Conservation (phyloP, 2,797 vertebrate species). For the Naso thynnoides region DNA sequence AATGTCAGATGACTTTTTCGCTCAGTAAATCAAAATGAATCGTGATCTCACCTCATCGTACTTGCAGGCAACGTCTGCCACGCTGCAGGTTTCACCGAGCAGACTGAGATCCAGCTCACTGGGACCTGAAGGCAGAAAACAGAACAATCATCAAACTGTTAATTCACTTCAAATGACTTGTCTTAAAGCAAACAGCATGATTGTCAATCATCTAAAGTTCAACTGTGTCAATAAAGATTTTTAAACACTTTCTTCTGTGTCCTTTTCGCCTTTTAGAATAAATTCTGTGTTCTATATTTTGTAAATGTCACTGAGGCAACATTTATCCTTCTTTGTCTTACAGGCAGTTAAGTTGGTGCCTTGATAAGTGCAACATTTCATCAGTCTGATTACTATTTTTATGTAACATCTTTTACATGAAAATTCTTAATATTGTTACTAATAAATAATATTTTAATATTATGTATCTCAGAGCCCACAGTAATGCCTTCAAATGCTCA, state of each 20-base stretch:
- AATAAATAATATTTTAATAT: neutral
- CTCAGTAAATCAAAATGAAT: neutral
- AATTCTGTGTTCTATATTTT: neutral
- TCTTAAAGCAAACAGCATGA: neutral
- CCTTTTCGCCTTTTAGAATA: neutral
- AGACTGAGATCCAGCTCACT: constrained; percentile 90
- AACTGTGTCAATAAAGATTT: neutral
- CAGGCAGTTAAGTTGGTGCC: neutral
- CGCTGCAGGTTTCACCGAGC: constrained; percentile 86
- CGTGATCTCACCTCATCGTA: constrained; percentile 89
- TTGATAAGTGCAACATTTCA: neutral
- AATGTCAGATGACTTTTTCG: neutral
- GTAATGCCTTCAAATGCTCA: neutral
- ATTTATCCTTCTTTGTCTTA: neutral
- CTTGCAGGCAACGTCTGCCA: constrained; percentile 85
- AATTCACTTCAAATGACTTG: neutral
- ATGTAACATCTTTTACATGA: neutral
- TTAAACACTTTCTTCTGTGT: neutral
- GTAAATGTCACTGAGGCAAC: neutral
- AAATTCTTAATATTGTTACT: neutral
- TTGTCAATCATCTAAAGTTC: neutral
- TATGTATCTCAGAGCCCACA: neutral
- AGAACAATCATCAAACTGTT: constrained; percentile 12
- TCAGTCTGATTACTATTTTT: neutral
- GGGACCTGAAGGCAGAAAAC: constrained; percentile 82